Evolutionary conservation across 2,113 vertebrate genomes (phyloP).

Genomic region (Cheirogaleus medius): DNA sequence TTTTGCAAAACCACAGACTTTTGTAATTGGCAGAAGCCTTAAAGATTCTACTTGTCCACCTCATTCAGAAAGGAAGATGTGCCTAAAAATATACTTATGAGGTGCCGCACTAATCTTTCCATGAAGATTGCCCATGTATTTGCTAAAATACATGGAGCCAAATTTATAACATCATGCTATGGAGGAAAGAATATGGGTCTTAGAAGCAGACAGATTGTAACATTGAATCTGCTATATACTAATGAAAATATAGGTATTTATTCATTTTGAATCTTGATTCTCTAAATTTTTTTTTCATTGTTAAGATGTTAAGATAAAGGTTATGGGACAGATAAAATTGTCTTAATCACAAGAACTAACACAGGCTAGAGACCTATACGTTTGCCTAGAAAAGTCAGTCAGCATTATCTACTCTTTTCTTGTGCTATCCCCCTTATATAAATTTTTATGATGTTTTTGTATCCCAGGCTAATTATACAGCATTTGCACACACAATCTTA

Average conservation of each 20-base stretch:
- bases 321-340: not conserved
- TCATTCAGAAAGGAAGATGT: not conserved
- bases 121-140: not conserved
- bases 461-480: not conserved
- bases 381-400: not conserved
- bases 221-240: not conserved
- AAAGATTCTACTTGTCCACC: not conserved
- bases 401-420: not conserved
- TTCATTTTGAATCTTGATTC: not conserved
- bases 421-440: not conserved
- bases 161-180: not conserved
- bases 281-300: not conserved
- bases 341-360: not conserved
- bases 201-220: not conserved
- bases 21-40: not conserved
- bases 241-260: not conserved
- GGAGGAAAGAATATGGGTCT: not conserved
- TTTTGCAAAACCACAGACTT: not conserved
- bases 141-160: not conserved
- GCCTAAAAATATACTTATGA: not conserved
- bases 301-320: not conserved
- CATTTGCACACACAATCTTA: not conserved
- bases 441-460: not conserved
- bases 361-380: not conserved
- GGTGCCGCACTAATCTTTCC: not conserved